These are phyloP conservation scores for Poecilia picta DNA, from an alignment of 2,797 vertebrate species.

Conservation along the genomic window DNA sequence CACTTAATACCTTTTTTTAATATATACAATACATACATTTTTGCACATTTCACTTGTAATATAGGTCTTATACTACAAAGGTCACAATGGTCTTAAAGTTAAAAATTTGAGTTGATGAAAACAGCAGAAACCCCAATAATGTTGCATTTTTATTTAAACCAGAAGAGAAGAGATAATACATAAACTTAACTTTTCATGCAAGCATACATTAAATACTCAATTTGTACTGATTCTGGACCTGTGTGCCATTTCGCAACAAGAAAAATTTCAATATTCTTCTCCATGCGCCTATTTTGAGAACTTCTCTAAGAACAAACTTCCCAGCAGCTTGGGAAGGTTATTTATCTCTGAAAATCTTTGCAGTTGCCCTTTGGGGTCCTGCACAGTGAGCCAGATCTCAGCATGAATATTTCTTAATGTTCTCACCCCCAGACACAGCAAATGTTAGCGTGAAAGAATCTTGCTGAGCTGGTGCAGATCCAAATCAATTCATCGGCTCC, in stretches of 20 bases:
- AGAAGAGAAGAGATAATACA: neutral
- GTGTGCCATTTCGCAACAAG: neutral
- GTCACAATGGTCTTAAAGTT: neutral
- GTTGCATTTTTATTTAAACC: neutral
- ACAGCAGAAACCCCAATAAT: neutral
- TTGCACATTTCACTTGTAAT: no score
- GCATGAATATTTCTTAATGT: constrained; percentile 71
- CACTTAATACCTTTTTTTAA: no score
- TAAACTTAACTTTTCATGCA: neutral
- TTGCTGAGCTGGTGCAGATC: constrained; percentile 73
- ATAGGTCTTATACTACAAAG: no score
- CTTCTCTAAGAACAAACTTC: constrained; percentile 1
- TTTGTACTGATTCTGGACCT: neutral
- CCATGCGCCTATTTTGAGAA: neutral
- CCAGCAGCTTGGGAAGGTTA: constrained; percentile 10
- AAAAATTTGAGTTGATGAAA: neutral
- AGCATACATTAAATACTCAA: neutral
- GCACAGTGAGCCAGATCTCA: constrained; percentile 61
- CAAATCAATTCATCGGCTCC: constrained; percentile 72
- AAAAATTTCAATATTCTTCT: neutral
- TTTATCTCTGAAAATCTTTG: constrained; percentile 44
- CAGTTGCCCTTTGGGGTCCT: constrained; percentile 51
- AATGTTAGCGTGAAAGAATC: constrained; percentile 67
- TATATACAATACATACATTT: no score
- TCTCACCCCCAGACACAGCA: constrained; percentile 66